A percentile compares a stretch with the other conserved stretches of the same genome.
These are phyloP conservation scores for Trichoplusia ni DNA, from an alignment of 1,140 invertebrate genomes.

Conservation along the genomic window DNA sequence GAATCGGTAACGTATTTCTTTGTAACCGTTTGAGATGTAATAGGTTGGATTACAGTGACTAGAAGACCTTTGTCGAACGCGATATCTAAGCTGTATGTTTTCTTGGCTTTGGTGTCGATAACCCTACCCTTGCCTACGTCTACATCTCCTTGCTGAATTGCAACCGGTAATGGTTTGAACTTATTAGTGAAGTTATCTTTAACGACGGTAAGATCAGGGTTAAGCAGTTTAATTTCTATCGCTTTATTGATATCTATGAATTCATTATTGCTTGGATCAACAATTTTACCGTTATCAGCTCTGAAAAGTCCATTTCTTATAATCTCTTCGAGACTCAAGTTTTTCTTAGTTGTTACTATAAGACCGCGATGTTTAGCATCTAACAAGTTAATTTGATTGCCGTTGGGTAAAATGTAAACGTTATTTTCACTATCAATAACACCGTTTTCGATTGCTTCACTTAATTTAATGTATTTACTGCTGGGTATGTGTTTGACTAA, in stretches of 20 bases:
- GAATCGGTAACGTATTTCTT: conserved; percentile 78
- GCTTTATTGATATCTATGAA: conserved; percentile 87
- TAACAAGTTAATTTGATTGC: conserved; percentile 84
- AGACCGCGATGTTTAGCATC: conserved; percentile 88
- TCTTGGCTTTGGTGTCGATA: conserved; percentile 89
- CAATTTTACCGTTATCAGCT: conserved; percentile 89
- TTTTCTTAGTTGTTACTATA: conserved; percentile 87
- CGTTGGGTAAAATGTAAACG: conserved; percentile 85
- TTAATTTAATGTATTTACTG: conserved; percentile 87
- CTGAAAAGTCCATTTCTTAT: conserved; percentile 89
- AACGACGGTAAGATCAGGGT: conserved; percentile 88
- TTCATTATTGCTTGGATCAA: conserved; percentile 88
- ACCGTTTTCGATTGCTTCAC: conserved; percentile 87
- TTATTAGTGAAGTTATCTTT: conserved; percentile 89
- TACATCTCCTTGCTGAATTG: conserved; percentile 91
- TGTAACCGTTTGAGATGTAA: conserved; percentile 84
- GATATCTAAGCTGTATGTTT: conserved; percentile 86
- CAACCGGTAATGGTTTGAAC: conserved; percentile 87
- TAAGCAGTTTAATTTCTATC: conserved; percentile 87
- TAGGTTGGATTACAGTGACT: conserved; percentile 86
- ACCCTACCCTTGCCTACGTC: conserved; percentile 89
- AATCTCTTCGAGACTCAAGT: conserved; percentile 89
- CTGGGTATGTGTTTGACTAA: conserved; percentile 88
- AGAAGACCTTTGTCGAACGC: conserved; percentile 89
- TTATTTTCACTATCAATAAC: conserved; percentile 89